A percentile compares a stretch with the other conserved stretches of the same genome.
Evolutionary conservation across 2,888 invertebrate species (phyloP).

Genomic region (Drosophila austrosaltans): DNA sequence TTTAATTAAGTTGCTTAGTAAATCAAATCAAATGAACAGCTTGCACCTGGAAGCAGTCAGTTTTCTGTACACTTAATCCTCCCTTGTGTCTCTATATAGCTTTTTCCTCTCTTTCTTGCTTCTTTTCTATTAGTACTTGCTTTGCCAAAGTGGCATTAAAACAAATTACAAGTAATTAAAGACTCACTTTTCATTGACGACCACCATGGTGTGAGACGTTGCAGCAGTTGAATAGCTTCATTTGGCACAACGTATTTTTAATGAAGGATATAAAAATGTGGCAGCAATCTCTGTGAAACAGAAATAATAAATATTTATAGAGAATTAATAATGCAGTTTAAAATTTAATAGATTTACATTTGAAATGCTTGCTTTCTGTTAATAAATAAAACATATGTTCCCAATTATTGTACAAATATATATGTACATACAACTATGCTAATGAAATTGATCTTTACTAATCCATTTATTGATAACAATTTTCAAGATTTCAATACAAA

Average conservation of each 20-base stretch:
- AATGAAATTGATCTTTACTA: too few relatives aligned
- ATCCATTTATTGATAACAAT: too few relatives aligned
- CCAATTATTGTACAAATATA: too few relatives aligned
- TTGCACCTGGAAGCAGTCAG: slow-evolving; percentile 40
- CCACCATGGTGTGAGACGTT: slow-evolving; percentile 30
- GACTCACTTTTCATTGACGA: slow-evolving; percentile 62
- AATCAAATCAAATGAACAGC: slow-evolving; percentile 75
- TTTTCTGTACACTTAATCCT: slow-evolving; percentile 51
- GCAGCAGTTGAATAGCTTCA: slow-evolving; percentile 15
- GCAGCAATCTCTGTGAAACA: not conserved
- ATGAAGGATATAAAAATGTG: not conserved
- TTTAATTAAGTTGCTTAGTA: slow-evolving; percentile 74
- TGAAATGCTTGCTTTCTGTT: too few relatives aligned
- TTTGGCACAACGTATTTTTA: not conserved
- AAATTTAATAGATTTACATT: too few relatives aligned
- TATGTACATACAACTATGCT: too few relatives aligned
- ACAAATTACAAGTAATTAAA: slow-evolving; percentile 79
- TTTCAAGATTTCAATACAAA: too few relatives aligned
- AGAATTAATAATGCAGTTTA: too few relatives aligned
- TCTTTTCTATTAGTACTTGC: slow-evolving; percentile 35
- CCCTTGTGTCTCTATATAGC: slow-evolving; percentile 19
- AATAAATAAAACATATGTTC: too few relatives aligned
- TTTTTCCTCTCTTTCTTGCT: not conserved
- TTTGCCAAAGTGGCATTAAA: slow-evolving; percentile 75
- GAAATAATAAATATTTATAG: not conserved